Conservation (phyloP, 1,140 invertebrate genomes). For the Ceratina calcarata region DNA sequence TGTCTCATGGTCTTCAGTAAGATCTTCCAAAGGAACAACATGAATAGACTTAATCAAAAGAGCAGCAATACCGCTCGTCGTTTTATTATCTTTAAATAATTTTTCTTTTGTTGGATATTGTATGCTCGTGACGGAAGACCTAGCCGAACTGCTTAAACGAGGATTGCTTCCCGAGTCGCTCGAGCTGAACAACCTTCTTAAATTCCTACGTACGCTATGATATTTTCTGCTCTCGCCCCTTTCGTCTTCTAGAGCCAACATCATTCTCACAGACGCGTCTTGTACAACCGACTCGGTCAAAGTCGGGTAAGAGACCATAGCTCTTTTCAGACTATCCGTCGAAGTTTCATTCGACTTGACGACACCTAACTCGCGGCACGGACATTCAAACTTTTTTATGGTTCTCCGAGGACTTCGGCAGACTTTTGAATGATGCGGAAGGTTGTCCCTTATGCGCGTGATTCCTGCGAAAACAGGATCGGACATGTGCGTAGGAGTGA, state of each 20-base stretch:
- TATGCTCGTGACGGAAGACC: constrained; percentile 56
- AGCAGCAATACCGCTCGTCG: constrained; percentile 83
- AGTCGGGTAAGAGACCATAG: constrained; percentile 61
- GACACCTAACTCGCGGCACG: not conserved
- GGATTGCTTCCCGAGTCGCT: not conserved
- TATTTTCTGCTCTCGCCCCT: constrained; percentile 78
- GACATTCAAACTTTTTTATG: not conserved
- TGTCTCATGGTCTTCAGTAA: constrained; percentile 82
- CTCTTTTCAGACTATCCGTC: not conserved
- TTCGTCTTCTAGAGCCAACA: constrained; percentile 82
- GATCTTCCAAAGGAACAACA: constrained; percentile 80
- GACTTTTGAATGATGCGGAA: not conserved
- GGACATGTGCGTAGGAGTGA: constrained; percentile 50
- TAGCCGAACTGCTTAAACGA: constrained; percentile 33
- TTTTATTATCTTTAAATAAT: constrained; percentile 81
- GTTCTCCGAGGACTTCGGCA: not conserved
- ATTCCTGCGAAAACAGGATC: constrained; percentile 14
- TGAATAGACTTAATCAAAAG: constrained; percentile 84
- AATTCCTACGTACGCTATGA: constrained; percentile 80
- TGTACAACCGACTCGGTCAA: constrained; percentile 71
- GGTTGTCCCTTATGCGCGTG: constrained; percentile 23
- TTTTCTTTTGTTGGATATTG: constrained; percentile 69
- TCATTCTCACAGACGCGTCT: constrained; percentile 73
- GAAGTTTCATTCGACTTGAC: not conserved
- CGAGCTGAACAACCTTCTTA: constrained; percentile 76